Base-by-base conservation (phyloP, 2,797 vertebrate genomes). In the Apogon hyalosoma region DNA sequence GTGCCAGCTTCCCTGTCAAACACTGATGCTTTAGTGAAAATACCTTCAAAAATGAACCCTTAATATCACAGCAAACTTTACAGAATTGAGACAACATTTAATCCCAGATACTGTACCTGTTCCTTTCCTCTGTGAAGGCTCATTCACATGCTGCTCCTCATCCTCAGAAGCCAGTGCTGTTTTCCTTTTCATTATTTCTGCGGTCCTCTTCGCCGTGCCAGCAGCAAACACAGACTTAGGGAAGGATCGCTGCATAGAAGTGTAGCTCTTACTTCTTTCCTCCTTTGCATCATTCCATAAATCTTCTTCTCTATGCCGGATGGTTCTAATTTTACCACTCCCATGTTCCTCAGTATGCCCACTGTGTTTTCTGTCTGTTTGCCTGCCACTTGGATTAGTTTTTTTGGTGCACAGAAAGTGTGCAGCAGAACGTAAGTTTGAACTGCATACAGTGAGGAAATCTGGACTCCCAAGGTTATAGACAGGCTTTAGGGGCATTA, bases 161-260 rank as follows among this genome's bases (percentile, higher is more conserved):
- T 61, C 70, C 28, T 38, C 11, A 50, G 39, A 69, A 4, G 8
- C 14, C 31, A 53, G 0, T 40, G 36, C 18, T 0, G 54, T 11
- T 61, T 85, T 93, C 46, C 50, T 89, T 63, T 19, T 92, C 59
- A 78, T 0, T 1, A 67, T 49, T 53, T 92, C 87, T 2, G 93
- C 53, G 2, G 42, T 91, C 77, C 83, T 95, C 83, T 93, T 96
- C 0, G 94, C 94, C 0, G 92, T 93, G 52, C 93, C 95, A 24
- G 94, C 94, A 79, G 95, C 90, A 79, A 98, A 97, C 59, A 95
- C 84, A 18, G 91, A 94, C 57, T 79, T 93, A 4, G 86, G 64
- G 28, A 72, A 63, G 7, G 62, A 45, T 13, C 12, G 80, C 19
- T 73, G 70, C 45, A 16, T 38, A 3, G 36, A 0, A 18, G 36